A percentile compares a stretch with the other conserved stretches of the same genome.
Conservation (phyloP, 2,113 vertebrate species). For the Mormoops blainvillei region DNA sequence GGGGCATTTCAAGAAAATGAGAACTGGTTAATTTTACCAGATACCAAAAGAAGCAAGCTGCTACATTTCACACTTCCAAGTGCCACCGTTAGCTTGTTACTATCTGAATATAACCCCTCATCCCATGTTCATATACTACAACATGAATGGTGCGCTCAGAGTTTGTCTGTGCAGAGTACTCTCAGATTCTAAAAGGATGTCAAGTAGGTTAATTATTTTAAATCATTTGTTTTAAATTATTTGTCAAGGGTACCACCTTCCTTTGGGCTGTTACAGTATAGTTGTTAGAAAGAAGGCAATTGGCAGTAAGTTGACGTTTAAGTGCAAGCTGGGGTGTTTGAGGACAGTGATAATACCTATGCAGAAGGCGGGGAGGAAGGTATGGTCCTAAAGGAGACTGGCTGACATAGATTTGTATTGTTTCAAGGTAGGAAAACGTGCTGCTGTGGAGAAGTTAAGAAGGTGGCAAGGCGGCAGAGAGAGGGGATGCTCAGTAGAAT, state of each 20-base stretch:
- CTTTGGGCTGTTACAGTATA: neutral
- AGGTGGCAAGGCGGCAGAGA: neutral
- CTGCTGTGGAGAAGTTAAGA: neutral
- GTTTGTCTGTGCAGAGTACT: too few relatives aligned
- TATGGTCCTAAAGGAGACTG: neutral
- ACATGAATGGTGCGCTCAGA: neutral
- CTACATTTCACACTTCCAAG: neutral
- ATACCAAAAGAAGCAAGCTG: neutral
- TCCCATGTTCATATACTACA: neutral
- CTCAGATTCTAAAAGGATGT: neutral
- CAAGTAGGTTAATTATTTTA: neutral
- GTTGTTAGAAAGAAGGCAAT: neutral
- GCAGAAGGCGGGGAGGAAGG: neutral
- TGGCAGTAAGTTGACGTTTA: neutral
- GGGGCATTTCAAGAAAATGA: neutral
- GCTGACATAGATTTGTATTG: neutral
- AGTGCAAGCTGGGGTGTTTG: neutral
- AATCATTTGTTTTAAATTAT: neutral
- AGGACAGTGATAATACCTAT: neutral
- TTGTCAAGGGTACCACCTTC: neutral
- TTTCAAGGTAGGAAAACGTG: neutral
- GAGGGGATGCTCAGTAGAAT: neutral
- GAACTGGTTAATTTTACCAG: neutral
- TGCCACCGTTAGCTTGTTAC: neutral
- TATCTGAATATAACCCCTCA: neutral